phyloP scores from a whole-genome alignment of 2,797 vertebrate genomes.

The Yasuhikotakia modesta region DNA sequence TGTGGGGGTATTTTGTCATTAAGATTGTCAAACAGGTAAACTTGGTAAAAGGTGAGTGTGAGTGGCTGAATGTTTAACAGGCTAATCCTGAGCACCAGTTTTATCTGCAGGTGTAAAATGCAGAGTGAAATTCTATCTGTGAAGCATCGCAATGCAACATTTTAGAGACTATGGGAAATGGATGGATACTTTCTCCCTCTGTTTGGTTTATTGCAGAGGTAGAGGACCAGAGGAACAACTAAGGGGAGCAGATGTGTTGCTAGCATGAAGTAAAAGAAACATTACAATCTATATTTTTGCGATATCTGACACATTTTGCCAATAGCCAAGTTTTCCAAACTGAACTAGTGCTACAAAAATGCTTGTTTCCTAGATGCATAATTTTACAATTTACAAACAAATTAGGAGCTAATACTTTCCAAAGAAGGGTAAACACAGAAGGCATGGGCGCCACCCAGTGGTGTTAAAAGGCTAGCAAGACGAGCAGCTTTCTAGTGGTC shows the following conservation, averaged over 20 bases:
- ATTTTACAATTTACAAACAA: conserved; percentile 15
- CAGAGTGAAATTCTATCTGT: conserved; percentile 23
- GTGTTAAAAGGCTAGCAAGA: conserved; percentile 74
- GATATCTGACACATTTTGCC: conserved; percentile 53
- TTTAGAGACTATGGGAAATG: conserved; percentile 18
- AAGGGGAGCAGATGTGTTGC: conserved; percentile 49
- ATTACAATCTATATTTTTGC: conserved; percentile 70
- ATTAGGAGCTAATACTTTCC: conserved; percentile 45
- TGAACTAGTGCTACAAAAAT: conserved; percentile 41
- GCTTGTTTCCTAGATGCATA: conserved; percentile 45
- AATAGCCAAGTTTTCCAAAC: background rate
- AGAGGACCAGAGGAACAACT: conserved; percentile 45
- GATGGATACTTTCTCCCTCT: conserved; percentile 17
- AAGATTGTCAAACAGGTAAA: conserved; percentile 59
- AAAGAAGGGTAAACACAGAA: conserved; percentile 53
- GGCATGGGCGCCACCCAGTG: conserved; percentile 64
- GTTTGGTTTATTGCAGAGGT: conserved; percentile 53
- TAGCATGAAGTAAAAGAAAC: conserved; percentile 52
- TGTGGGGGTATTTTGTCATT: conserved; percentile 10
- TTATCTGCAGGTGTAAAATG: conserved; percentile 34
- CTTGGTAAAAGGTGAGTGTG: conserved; percentile 46
- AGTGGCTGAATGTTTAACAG: conserved; percentile 8
- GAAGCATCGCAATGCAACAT: conserved; percentile 16
- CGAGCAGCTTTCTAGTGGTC: conserved; percentile 63
- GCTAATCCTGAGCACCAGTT: conserved; percentile 47